Evolutionary conservation across 2,113 vertebrate genomes (phyloP).

Genomic region (Ictidomys tridecemlineatus): DNA sequence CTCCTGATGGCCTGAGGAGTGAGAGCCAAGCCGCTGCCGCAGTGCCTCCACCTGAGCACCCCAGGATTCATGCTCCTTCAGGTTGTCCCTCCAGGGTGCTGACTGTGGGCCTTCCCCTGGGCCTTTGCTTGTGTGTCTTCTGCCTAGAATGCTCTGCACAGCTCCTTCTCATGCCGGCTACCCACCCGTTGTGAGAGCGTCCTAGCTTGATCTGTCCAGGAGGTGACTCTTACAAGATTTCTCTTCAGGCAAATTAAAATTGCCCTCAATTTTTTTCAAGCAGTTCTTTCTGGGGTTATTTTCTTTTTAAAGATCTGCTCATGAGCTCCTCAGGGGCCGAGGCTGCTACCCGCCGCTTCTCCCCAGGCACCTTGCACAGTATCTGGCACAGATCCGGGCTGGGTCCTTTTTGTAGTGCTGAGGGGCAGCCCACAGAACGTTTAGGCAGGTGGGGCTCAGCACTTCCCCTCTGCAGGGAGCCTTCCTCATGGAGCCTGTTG

Average conservation of each 20-base stretch:
- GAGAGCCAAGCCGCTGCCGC: not conserved
- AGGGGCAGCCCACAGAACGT: not conserved
- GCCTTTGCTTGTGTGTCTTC: not conserved
- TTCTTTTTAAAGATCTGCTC: not conserved
- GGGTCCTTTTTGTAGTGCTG: not conserved
- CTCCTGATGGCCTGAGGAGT: not conserved
- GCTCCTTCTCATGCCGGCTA: not conserved
- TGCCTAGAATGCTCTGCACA: not conserved
- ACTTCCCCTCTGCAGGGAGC: not conserved
- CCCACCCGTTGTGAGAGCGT: rapidly evolving
- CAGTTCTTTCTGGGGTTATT: not conserved
- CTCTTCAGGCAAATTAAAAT: not conserved
- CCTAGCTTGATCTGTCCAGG: not conserved
- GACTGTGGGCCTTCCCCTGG: not conserved
- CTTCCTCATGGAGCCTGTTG: no score
- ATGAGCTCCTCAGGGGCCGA: not conserved
- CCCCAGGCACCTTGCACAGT: not conserved
- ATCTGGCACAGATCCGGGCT: not conserved
- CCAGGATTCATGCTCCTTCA: not conserved
- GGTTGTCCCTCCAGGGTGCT: not conserved
- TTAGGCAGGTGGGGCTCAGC: not conserved
- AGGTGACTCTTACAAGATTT: not conserved
- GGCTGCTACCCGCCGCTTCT: not conserved
- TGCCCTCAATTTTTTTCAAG: not conserved
- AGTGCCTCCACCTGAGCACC: no score